These are phyloP conservation scores for Haliclona indistincta DNA, from an alignment of 37 sponge, comb jelly and placozoan species.

Conservation along the genomic window DNA sequence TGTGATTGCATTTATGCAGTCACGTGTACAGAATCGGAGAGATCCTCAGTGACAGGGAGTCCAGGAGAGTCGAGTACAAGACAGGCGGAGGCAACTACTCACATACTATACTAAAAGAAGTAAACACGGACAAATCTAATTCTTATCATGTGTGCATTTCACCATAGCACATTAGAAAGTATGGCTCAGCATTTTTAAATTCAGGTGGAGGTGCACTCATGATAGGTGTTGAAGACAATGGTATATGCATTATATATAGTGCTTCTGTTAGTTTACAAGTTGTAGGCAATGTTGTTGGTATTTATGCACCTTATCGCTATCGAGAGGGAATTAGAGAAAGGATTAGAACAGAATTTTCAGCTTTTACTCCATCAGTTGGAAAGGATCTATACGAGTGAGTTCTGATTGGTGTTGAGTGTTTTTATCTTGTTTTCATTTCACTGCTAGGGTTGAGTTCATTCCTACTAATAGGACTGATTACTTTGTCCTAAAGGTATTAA, in stretches of 20 bases:
- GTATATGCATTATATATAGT: background rate
- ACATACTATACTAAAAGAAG: slow-evolving; percentile 8
- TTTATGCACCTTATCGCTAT: background rate
- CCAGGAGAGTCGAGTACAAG: slow-evolving; percentile 58
- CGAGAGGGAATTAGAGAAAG: background rate
- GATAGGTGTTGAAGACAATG: slow-evolving; percentile 57
- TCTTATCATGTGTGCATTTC: background rate
- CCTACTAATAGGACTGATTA: slow-evolving; percentile 16
- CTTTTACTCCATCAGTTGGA: slow-evolving; percentile 29
- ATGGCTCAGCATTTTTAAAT: slow-evolving; percentile 70
- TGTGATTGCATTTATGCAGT: slow-evolving; percentile 9
- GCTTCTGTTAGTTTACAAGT: slow-evolving; percentile 35
- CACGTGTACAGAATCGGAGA: slow-evolving; percentile 36
- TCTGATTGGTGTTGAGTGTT: background rate
- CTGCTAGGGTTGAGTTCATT: slow-evolving; percentile 36
- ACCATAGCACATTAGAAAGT: slow-evolving; percentile 37
- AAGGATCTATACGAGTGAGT: slow-evolving; percentile 29
- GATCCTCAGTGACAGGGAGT: slow-evolving; percentile 29
- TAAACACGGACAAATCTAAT: background rate
- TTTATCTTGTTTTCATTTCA: background rate
- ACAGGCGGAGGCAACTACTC: slow-evolving; percentile 47
- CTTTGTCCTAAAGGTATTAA: slow-evolving; percentile 33
- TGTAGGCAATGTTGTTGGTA: slow-evolving; percentile 28
- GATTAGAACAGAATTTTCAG: slow-evolving; percentile 9
- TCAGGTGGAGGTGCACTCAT: slow-evolving; percentile 53